A percentile compares a stretch with the other conserved stretches of the same genome.
These are phyloP conservation scores for Aspidiotus destructor DNA, from an alignment of 2,888 invertebrate genomes.

Conservation along the genomic window DNA sequence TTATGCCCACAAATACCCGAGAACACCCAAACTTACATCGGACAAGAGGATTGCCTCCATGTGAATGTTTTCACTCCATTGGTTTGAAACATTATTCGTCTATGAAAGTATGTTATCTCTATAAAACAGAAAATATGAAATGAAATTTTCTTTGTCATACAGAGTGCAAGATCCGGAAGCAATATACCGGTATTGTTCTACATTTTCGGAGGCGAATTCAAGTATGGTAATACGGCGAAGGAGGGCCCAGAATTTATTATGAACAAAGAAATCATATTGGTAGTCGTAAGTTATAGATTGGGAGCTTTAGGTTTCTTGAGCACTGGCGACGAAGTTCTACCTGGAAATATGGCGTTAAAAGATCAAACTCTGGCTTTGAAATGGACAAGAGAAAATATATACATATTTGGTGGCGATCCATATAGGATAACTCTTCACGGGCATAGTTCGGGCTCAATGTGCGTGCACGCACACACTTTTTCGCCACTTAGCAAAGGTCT, in stretches of 20 bases:
- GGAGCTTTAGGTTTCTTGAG: slow-evolving; percentile 41
- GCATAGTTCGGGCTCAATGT: slow-evolving; percentile 40
- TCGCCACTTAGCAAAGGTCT: slow-evolving; percentile 38
- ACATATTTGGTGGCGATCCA: slow-evolving; percentile 39
- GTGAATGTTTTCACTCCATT: slow-evolving; percentile 45
- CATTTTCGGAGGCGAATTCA: not conserved
- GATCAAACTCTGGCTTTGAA: slow-evolving; percentile 39
- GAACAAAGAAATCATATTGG: slow-evolving; percentile 39
- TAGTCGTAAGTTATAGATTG: slow-evolving; percentile 42
- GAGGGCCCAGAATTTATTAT: slow-evolving; percentile 18
- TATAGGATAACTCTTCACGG: slow-evolving; percentile 40
- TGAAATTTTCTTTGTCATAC: not conserved
- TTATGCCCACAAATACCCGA: not conserved
- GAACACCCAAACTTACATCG: slow-evolving; percentile 42
- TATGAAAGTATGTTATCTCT: too few species aligned
- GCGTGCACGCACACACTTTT: slow-evolving; percentile 40
- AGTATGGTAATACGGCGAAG: not conserved
- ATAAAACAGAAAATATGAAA: too few species aligned
- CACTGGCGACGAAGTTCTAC: slow-evolving; percentile 38
- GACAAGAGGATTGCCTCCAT: slow-evolving; percentile 49
- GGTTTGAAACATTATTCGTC: slow-evolving; percentile 35
- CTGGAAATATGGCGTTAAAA: slow-evolving; percentile 41
- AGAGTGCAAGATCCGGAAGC: not conserved
- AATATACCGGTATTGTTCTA: not conserved
- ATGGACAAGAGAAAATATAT: slow-evolving; percentile 40